Evolutionary conservation across 2,113 vertebrate genomes (phyloP).

Genomic region (Colistium nudipinnis): DNA sequence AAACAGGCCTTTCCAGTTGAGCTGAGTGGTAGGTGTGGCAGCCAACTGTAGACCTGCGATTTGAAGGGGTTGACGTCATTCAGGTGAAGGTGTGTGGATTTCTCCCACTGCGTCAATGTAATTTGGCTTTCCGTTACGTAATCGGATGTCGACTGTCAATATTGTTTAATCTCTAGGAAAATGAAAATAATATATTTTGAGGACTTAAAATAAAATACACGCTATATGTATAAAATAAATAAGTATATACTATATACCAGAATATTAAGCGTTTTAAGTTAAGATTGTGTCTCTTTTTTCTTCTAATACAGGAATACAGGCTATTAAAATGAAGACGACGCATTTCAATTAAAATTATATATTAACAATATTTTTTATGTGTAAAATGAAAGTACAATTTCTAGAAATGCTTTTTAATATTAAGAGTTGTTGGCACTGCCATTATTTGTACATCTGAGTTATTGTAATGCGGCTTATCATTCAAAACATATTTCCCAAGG

Average conservation of each 20-base stretch:
- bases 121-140: neutral
- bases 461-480: neutral
- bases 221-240: neutral
- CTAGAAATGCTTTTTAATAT: neutral
- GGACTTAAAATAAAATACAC: too few species aligned
- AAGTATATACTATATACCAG: neutral
- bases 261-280: neutral
- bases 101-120: constrained; percentile 7
- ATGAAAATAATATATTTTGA: neutral
- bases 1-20: constrained; percentile 81
- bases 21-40: constrained; percentile 68
- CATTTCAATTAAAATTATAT: neutral
- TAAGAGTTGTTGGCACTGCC: neutral
- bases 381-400: neutral
- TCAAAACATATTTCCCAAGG: constrained; percentile 8
- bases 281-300: neutral
- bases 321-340: neutral
- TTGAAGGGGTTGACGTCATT: constrained; percentile 67
- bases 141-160: neutral
- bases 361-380: too few species aligned
- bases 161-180: neutral
- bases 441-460: constrained; percentile 3
- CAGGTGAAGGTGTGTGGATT: constrained; percentile 54
- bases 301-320: neutral
- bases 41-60: constrained; percentile 62